These are phyloP conservation scores for Diadema setosum DNA, from an alignment of 35 echinoderm and acorn worm species.

Conservation along the genomic window DNA sequence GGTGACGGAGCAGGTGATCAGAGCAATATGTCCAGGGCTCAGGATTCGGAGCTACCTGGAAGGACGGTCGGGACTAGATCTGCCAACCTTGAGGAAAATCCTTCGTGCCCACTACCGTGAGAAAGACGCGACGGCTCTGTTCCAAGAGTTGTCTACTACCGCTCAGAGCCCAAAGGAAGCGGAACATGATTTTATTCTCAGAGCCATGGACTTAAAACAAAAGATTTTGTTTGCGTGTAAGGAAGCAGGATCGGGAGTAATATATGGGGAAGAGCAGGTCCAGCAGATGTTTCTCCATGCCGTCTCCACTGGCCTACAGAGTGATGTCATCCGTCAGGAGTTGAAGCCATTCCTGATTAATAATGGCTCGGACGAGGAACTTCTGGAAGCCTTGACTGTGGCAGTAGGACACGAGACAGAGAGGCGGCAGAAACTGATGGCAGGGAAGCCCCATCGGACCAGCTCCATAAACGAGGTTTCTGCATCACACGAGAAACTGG, in stretches of 20 bases:
- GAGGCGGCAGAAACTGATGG: background rate
- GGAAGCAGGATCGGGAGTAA: background rate
- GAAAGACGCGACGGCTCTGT: conserved; percentile 33
- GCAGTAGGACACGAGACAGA: background rate
- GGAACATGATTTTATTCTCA: conserved; percentile 41
- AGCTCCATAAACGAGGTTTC: background rate
- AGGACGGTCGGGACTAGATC: background rate
- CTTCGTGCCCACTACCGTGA: conserved; percentile 58
- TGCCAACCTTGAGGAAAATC: conserved; percentile 3
- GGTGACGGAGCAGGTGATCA: conserved; percentile 13
- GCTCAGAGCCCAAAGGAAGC: conserved; percentile 19
- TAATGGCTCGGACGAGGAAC: background rate
- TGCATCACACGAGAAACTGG: too few relatives aligned
- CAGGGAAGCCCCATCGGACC: background rate
- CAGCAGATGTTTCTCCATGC: conserved; percentile 35
- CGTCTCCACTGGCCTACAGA: conserved; percentile 28
- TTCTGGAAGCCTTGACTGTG: conserved; percentile 20
- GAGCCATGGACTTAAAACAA: conserved; percentile 40
- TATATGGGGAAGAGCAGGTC: conserved; percentile 26
- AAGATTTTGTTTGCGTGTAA: conserved; percentile 58
- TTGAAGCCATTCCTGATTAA: background rate
- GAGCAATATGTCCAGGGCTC: background rate
- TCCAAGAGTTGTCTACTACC: conserved; percentile 30
- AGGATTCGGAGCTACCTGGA: conserved; percentile 42
- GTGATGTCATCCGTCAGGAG: conserved; percentile 4